Conservation (phyloP, 1,140 invertebrate species). For the Papilio glaucus region DNA sequence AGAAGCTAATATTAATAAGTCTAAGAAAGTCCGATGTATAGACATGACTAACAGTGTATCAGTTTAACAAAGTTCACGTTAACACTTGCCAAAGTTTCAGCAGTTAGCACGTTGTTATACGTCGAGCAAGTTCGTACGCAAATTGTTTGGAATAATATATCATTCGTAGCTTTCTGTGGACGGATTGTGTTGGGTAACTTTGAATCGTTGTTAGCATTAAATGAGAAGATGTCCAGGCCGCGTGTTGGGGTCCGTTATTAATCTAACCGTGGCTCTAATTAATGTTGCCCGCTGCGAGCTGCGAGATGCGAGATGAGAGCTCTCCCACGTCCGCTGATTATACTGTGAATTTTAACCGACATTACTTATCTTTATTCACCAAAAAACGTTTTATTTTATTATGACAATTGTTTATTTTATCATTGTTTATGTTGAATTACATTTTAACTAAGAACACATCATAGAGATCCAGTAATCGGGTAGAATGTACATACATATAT, state of each 20-base stretch:
- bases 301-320: neutral
- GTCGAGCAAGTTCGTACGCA: slow-evolving; percentile 5
- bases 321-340: slow-evolving; percentile 25
- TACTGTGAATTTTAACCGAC: neutral
- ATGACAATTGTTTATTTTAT: neutral
- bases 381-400: neutral
- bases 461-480: no score
- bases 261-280: slow-evolving; percentile 15
- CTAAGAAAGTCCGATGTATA: slow-evolving; percentile 11
- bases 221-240: slow-evolving; percentile 1
- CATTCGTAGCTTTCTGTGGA: neutral
- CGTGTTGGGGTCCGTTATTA: slow-evolving; percentile 31
- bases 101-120: slow-evolving; percentile 26
- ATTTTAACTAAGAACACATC: neutral
- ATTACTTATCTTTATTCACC: neutral
- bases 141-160: slow-evolving; percentile 32
- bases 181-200: neutral
- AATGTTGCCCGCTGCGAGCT: slow-evolving; percentile 7
- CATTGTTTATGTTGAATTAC: neutral
- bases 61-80: slow-evolving; percentile 23
- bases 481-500: no score
- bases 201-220: slow-evolving; percentile 18
- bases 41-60: slow-evolving; percentile 23
- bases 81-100: slow-evolving; percentile 26
- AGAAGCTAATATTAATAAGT: slow-evolving; percentile 15